Evolutionary conservation across 2,888 invertebrate species (phyloP).

Genomic region (Melolontha melolontha): DNA sequence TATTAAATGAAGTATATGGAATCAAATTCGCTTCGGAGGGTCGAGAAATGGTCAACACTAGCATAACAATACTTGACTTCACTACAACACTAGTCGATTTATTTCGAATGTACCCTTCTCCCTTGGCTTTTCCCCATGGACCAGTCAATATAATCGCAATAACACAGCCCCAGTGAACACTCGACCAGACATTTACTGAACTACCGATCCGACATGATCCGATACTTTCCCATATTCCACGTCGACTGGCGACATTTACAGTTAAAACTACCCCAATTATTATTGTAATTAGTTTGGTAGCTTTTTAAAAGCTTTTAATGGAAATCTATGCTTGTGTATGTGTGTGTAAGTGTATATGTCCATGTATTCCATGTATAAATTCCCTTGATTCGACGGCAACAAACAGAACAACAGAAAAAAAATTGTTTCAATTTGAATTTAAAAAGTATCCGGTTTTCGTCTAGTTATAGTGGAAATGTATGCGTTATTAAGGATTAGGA

Average conservation of each 20-base stretch:
- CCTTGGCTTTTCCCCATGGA: slow-evolving; percentile 59
- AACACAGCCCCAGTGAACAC: slow-evolving; percentile 63
- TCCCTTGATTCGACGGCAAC: background rate
- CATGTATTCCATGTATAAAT: slow-evolving; percentile 13
- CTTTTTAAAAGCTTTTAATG: slow-evolving; percentile 37
- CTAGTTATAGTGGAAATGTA: too few species aligned
- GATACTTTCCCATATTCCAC: slow-evolving; percentile 28
- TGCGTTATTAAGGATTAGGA: too few species aligned
- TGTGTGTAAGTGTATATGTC: too few species aligned
- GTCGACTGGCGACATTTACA: slow-evolving; percentile 36
- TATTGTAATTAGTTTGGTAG: slow-evolving; percentile 36
- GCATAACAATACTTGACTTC: slow-evolving; percentile 64
- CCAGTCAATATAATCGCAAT: slow-evolving; percentile 68
- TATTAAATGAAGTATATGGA: slow-evolving; percentile 56
- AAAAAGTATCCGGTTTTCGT: background rate
- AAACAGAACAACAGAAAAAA: slow-evolving; percentile 18
- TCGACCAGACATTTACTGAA: slow-evolving; percentile 53
- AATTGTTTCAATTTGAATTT: slow-evolving; percentile 18
- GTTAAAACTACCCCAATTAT: slow-evolving; percentile 39
- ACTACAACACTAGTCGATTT: slow-evolving; percentile 63
- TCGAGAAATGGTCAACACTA: slow-evolving; percentile 63
- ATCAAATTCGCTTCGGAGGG: slow-evolving; percentile 62
- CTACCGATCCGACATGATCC: slow-evolving; percentile 8
- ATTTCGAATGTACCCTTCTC: slow-evolving; percentile 64
- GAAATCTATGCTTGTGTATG: slow-evolving; percentile 11